Base-by-base conservation (phyloP, 2,797 vertebrate genomes). In the Lateolabrax maculatus region DNA sequence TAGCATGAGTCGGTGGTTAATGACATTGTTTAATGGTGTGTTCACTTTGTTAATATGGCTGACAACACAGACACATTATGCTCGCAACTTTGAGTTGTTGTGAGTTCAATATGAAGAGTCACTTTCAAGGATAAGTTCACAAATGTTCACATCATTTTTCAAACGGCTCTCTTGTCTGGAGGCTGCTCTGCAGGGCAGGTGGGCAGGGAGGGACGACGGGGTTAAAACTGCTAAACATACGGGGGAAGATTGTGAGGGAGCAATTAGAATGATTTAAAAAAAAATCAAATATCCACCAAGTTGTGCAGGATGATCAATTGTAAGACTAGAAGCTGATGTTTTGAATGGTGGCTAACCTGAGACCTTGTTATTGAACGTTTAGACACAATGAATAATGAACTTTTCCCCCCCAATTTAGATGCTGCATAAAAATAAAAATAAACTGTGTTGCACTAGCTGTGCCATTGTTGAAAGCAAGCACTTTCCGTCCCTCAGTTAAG, bases 1-100 rank as follows among this genome's bases (percentile, higher is more conserved):
- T 91, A 94, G 93, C 94, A 94, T 96, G 95, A 95, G 95, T 96
- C 95, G 94, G 94, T 96, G 97, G 96, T 96, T 98, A 97, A 97
- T 97, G 96, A 96, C 96, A 96, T 96, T 97, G 95, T 95, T 95
- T 94, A 94, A 95, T 95, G 94, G 92, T 91, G 88, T 94, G 92
- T 94, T 94, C 91, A 94, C 90, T 92, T 92, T 94, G 93, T 90
- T 93, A 93, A 93, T 93, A 94, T 92, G 94, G 93, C 92, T 91
- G 93, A 93, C 92, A 91, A 94, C 91, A 91, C 93, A 92, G 89
- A 90, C 90, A 90, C 92, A 91, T 93, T 93, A 92, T 91, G 93
- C 90, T 87, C 44, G 57, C 84, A 92, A 94, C 92, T 93, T 92
- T 90, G 90, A 92, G 89, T 90, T 89, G 88, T 88, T 84, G 74